Conservation (phyloP, 2,888 invertebrate genomes). For the Eilema griseolum region DNA sequence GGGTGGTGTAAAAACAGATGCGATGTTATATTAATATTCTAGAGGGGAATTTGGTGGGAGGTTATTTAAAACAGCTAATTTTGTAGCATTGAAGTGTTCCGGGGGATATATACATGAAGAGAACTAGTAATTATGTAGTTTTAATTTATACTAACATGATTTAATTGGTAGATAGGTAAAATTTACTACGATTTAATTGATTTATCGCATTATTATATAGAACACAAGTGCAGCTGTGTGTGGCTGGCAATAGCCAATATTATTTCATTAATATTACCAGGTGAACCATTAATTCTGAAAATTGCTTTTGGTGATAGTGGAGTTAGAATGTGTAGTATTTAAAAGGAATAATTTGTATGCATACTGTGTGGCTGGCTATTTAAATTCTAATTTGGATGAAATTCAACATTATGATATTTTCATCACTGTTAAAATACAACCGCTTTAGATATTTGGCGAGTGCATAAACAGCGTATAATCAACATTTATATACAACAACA, state of each 20-base stretch:
- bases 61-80: conserved; percentile 17
- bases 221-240: neutral
- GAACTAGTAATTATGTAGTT: conserved; percentile 8
- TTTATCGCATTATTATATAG: neutral
- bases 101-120: conserved; percentile 1
- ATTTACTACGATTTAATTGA: neutral
- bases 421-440: too few species aligned
- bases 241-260: neutral
- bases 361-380: neutral
- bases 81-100: conserved; percentile 16
- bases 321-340: neutral
- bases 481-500: too few species aligned
- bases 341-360: neutral
- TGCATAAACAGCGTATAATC: too few species aligned
- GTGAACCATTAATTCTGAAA: neutral
- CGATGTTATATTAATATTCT: conserved; percentile 24
- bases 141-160: neutral
- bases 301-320: neutral
- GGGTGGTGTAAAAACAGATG: conserved; percentile 33
- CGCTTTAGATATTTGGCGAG: too few species aligned
- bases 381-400: neutral
- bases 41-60: conserved; percentile 8
- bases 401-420: neutral
- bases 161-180: neutral
- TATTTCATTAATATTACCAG: neutral